Conservation (phyloP, 2,113 vertebrate genomes). For the Nesogale talazaci region DNA sequence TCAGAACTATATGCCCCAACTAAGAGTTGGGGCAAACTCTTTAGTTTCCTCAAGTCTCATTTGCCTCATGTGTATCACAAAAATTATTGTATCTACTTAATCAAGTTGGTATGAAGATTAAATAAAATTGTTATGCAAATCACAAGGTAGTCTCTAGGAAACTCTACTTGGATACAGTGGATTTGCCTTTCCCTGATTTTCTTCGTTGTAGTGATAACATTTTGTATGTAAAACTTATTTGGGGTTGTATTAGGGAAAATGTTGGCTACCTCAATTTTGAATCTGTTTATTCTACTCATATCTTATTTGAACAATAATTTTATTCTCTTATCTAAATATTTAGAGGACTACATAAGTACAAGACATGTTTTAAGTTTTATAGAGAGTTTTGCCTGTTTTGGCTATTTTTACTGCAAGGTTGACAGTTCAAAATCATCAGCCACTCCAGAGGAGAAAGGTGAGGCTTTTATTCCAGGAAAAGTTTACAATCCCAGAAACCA, state of each 20-base stretch:
- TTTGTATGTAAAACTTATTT: conserved; percentile 20
- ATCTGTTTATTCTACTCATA: conserved; percentile 17
- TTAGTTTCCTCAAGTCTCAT: conserved; percentile 6
- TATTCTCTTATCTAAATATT: not conserved
- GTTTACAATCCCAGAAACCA: no score
- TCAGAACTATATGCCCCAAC: not conserved
- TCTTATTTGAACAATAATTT: conserved; percentile 17
- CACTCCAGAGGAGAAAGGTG: no score
- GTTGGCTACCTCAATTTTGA: conserved; percentile 8
- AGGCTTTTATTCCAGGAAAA: no score
- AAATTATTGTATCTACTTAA: conserved; percentile 41
- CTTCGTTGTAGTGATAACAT: conserved; percentile 32
- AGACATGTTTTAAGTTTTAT: not conserved
- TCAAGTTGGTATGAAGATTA: conserved; percentile 32
- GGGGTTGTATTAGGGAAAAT: not conserved
- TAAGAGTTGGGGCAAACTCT: not conserved
- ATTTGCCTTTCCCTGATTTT: not conserved
- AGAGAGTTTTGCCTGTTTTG: not conserved
- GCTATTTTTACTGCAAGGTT: not conserved
- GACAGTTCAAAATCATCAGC: no score
- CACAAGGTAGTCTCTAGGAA: not conserved
- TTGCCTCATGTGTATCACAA: conserved; percentile 44
- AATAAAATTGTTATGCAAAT: conserved; percentile 29
- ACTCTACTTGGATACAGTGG: not conserved
- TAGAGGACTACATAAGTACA: not conserved